Evolutionary conservation across 2,113 vertebrate species (phyloP), one percentile per base, ranked within the genome.

Genomic region (Parus major): DNA sequence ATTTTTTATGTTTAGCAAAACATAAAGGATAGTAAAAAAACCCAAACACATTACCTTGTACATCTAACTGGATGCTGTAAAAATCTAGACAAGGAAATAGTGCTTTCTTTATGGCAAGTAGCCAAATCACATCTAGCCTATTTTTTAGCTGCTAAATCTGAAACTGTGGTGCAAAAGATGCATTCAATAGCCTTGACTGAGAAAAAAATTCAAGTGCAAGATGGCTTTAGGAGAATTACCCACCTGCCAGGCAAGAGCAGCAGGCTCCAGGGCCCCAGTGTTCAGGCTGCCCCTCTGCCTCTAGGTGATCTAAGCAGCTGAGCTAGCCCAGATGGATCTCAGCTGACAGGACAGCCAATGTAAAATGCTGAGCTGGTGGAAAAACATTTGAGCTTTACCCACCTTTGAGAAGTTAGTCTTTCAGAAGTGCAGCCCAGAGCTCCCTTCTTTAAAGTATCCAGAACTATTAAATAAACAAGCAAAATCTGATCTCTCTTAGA

Each of bases 21-120:
- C 19, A 86, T 11, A 73, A 93, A 82, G 12, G 18, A 21, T 5
- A 46, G 9, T 7, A 76, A 27, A 50, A 66, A 59, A 46, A 9
- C 2, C 10, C 13, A 71, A 49, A 23, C 6, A 13, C 0, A 2
- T 22, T 50, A 50, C 11, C 15, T 68, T 52, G 3, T 49, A 22
- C 2, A 1, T 57, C 28, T 64, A 81, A 69, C 14, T 22, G 9
- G 8, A 68, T 21, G 10, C 31, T 64, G 21, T 17, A 59, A 84
- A 82, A 86, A 61, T 13, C n/a, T 35, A 35, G 44, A 79, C 29
- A 65, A 46, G 17, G 24, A 84, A 92, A 88, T 9, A 68, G 0
- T 49, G 39, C 3, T 84, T 87, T 82, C 75, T 25, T 47, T 20
- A 31, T 0, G 5, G 24, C 57, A 78, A 68, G 42, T 22, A 60